Conservation (phyloP, 1,140 invertebrate genomes). For the Lerema accius region DNA sequence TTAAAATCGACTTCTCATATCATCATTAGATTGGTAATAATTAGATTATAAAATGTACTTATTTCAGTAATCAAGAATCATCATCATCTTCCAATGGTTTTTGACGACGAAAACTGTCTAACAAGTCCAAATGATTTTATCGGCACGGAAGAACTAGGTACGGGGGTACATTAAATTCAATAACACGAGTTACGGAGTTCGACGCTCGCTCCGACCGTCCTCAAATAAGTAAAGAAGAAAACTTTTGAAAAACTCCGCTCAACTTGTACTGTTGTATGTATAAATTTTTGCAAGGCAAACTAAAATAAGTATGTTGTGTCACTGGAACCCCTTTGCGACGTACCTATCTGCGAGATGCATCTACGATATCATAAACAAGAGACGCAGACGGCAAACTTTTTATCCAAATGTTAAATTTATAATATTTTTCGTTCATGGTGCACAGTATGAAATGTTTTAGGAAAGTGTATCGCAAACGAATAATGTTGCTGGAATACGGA, state of each 20-base stretch:
- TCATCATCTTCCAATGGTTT: neutral
- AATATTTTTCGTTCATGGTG: conserved; percentile 15
- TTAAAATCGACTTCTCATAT: too few relatives aligned
- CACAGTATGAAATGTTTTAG: neutral
- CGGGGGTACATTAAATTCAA: conserved; percentile 79
- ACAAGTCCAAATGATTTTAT: conserved; percentile 69
- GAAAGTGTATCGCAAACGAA: neutral
- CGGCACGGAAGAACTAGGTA: conserved; percentile 66
- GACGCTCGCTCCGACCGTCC: conserved; percentile 77
- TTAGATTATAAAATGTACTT: too few relatives aligned
- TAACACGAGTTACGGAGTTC: conserved; percentile 81
- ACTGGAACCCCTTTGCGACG: conserved; percentile 35
- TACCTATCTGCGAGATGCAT: conserved; percentile 37
- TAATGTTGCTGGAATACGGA: neutral
- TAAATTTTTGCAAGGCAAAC: conserved; percentile 63
- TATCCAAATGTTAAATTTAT: conserved; percentile 28
- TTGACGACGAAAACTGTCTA: conserved; percentile 36
- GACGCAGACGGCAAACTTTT: conserved; percentile 30
- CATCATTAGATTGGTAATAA: too few relatives aligned
- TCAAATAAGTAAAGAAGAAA: conserved; percentile 80
- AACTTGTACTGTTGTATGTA: conserved; percentile 74
- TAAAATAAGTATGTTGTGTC: conserved; percentile 61
- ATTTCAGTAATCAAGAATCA: too few relatives aligned
- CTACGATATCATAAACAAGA: conserved; percentile 34
- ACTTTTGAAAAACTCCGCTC: conserved; percentile 73